Base-by-base conservation (phyloP, 2,888 invertebrate species). In the Blastobasis adustella region DNA sequence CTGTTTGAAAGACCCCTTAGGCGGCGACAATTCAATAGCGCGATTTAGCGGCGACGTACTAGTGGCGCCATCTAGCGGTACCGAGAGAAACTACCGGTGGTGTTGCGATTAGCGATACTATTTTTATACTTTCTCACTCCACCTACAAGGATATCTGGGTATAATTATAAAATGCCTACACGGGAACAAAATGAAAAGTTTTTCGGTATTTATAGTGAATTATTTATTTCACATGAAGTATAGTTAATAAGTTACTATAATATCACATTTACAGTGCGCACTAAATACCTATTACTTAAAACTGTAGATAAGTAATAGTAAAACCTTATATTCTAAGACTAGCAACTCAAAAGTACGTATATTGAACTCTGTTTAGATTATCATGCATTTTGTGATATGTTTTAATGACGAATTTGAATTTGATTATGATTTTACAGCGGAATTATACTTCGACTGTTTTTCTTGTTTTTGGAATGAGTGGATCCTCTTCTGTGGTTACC, bases 261-360 rank as follows among this genome's bases (percentile, higher is more conserved):
- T 86, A 87, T 87, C 86, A 87, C 86, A 87, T 81, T 73, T 71
- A 84, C 76, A 84, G 79, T 82, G 83, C 79, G 67, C 61, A 69
- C 76, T 81, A 79, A 61, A 67, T 54, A 50, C 53, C 55, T 57
- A 60, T 60, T 49, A 50, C 45, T 39, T n/a, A 53, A 42, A 8
- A 53, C 46, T 51, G 10, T 9, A 48, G 46, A 45, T 42, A 7
- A 42, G 40, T 6, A 9, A 42, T 42, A 40, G 6, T 40, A 9
- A n/a, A 48, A 71, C 62, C 82, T 84, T 85, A 84, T 55, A 75
- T 23, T 54, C 76, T 83, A 85, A 65, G 87, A 87, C 87, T 87
- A 87, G 87, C 78, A 79, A 77, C 69, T 74, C 75, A 69, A 79
- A 73, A 71, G 57, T n/a, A 42, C 69, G 57, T 23, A 73, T 68